Evolutionary conservation across 1,140 invertebrate species (phyloP).

Genomic region (Acromyrmex echinatior): DNA sequence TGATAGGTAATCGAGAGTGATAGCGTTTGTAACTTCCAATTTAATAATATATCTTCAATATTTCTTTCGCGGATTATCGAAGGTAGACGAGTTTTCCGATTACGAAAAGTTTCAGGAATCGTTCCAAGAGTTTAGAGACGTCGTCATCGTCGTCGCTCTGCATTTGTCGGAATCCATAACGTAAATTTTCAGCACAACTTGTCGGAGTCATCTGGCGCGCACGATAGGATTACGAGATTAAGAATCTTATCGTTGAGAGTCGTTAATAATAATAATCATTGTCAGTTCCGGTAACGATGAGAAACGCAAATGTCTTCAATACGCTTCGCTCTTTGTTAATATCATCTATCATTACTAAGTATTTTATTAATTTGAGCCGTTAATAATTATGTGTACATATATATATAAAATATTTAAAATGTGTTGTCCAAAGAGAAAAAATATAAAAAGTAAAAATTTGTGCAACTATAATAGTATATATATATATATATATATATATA

Average conservation of each 20-base stretch:
- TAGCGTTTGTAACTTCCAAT: not conserved
- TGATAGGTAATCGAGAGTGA: not conserved
- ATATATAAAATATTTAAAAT: no score
- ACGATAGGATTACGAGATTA: slow-evolving; percentile 78
- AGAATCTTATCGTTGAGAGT: slow-evolving; percentile 70
- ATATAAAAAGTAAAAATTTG: no score
- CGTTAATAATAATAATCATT: slow-evolving; percentile 75
- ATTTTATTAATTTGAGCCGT: no score
- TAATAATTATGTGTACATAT: no score
- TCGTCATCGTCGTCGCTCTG: slow-evolving; percentile 14
- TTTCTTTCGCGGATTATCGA: slow-evolving; percentile 11
- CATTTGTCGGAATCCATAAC: slow-evolving; percentile 52
- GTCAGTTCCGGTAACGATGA: slow-evolving; percentile 35
- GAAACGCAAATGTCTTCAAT: not conserved
- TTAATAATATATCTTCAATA: not conserved
- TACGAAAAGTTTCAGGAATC: slow-evolving; percentile 16
- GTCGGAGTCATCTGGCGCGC: slow-evolving; percentile 66
- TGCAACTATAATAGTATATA: no score
- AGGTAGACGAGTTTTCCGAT: slow-evolving; percentile 12
- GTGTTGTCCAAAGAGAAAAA: no score
- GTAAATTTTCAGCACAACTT: slow-evolving; percentile 70
- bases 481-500: no score
- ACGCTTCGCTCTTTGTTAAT: slow-evolving; percentile 45
- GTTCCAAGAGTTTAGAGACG: not conserved
- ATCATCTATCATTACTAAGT: not conserved